Conservation (phyloP, 92 coral and sea anemone species). For the Epizoanthus ramosus region DNA sequence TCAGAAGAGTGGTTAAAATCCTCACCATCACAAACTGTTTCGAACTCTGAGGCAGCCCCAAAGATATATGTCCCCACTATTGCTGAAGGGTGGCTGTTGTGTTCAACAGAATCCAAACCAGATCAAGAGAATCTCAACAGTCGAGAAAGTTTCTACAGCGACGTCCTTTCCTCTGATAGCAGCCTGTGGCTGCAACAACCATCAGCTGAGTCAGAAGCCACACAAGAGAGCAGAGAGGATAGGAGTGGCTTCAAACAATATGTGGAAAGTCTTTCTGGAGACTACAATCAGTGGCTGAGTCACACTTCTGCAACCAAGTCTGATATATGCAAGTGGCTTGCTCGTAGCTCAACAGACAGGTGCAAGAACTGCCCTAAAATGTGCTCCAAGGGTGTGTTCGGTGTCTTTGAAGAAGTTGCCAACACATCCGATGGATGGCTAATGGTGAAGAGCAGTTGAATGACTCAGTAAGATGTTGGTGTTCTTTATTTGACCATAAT, state of each 20-base stretch:
- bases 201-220: not conserved
- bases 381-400: slow-evolving; percentile 82
- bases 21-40: not conserved
- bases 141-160: not conserved
- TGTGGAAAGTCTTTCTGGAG: slow-evolving; percentile 60
- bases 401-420: slow-evolving; percentile 67
- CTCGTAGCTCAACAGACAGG: slow-evolving; percentile 69
- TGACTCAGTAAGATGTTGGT: not conserved
- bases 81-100: slow-evolving; percentile 16
- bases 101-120: not conserved
- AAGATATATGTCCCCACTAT: not conserved
- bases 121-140: not conserved
- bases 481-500: not conserved
- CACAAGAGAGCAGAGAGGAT: slow-evolving; percentile 22
- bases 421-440: slow-evolving; percentile 75
- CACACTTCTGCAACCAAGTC: slow-evolving; percentile 28
- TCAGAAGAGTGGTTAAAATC: slow-evolving; percentile 21
- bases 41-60: not conserved
- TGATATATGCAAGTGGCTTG: slow-evolving; percentile 82
- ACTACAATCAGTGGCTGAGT: slow-evolving; percentile 69
- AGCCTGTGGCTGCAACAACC: slow-evolving; percentile 56
- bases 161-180: slow-evolving; percentile 9
- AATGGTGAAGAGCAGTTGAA: slow-evolving; percentile 49
- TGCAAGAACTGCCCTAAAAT: slow-evolving; percentile 85
- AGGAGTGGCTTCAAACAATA: slow-evolving; percentile 58